Base-by-base conservation (phyloP, 2,888 invertebrate genomes). In the Sericinus montela region DNA sequence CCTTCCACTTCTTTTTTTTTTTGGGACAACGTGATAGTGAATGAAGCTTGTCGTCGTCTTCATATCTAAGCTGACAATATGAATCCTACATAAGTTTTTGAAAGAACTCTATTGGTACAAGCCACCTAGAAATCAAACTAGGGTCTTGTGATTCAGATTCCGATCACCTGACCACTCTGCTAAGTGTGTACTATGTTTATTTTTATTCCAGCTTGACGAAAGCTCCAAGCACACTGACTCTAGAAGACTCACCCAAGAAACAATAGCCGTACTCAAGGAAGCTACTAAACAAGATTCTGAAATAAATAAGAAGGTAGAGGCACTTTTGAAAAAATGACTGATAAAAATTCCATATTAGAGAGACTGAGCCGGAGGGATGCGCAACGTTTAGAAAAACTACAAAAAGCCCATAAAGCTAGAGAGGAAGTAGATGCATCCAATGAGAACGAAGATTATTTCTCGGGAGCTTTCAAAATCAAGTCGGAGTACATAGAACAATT, bases 391-490 rank as follows among this genome's bases (percentile, higher is more conserved):
- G 90, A 91, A 59, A 91, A 91, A 63, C 80, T 93, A 56, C 91
- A 93, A 62, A 92, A 91, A 67, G 91, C 91, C 46, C 91, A 91
- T 59, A 92, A 92, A 62, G 91, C 91, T 45, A 91, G 91, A 64
- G 91, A 91, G 63, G 90, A 91, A 55, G 81, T 90, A 13, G 89
- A 90, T 51, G 92, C 93, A 3, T 91, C 91, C 51, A 89, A 92
- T 57, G 93, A 93, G 75, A 92, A 92, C 68, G 85, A 92, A 41
- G 93, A 93, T 56, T 94, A 91, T 69, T 95, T 95, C 67, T 90
- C 92, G 32, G 91, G 91, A 42, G 86, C 91, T 7, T 95, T 95
- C 66, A 90, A 91, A 64, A 90, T 93, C 16, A 92, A 93, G 56
- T 90, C 91, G 13, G 90, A 90, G 56, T 91, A 91, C 49, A 91